A percentile compares a stretch with the other conserved stretches of the same genome.
These are phyloP conservation scores for Butorides virescens DNA, from an alignment of 2,113 vertebrate genomes.

Conservation along the genomic window DNA sequence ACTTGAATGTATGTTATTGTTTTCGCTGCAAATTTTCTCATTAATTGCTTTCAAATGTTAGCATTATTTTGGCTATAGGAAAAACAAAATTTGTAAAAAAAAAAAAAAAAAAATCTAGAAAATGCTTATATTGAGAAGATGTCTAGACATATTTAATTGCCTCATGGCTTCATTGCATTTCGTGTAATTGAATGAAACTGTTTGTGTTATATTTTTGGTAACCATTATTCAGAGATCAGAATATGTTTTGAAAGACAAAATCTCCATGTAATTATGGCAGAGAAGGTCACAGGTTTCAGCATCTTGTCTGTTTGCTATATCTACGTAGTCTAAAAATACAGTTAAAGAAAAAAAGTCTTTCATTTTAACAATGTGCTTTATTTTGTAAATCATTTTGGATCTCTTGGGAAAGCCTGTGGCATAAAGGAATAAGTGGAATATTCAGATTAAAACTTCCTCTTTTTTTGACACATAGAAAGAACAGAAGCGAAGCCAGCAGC, in stretches of 20 bases:
- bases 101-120: neutral
- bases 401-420: neutral
- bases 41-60: slow-evolving; percentile 66
- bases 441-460: neutral
- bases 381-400: slow-evolving; percentile 5
- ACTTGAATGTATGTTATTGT: slow-evolving; percentile 49
- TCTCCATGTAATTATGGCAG: neutral
- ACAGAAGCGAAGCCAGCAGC: neutral
- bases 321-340: neutral
- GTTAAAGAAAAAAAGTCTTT: neutral
- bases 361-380: neutral
- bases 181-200: slow-evolving; percentile 54
- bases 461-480: neutral
- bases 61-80: slow-evolving; percentile 47
- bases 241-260: slow-evolving; percentile 46
- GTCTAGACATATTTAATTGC: slow-evolving; percentile 61
- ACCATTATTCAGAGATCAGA: slow-evolving; percentile 41
- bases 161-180: slow-evolving; percentile 41
- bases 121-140: slow-evolving; percentile 4
- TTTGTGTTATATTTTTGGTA: slow-evolving; percentile 50
- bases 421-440: slow-evolving; percentile 19
- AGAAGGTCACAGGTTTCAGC: slow-evolving; percentile 33
- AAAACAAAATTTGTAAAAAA: slow-evolving; percentile 5
- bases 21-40: slow-evolving; percentile 57
- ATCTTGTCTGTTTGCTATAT: neutral